Evolutionary conservation across 2,888 invertebrate species (phyloP).

Genomic region (Muscina levida): DNA sequence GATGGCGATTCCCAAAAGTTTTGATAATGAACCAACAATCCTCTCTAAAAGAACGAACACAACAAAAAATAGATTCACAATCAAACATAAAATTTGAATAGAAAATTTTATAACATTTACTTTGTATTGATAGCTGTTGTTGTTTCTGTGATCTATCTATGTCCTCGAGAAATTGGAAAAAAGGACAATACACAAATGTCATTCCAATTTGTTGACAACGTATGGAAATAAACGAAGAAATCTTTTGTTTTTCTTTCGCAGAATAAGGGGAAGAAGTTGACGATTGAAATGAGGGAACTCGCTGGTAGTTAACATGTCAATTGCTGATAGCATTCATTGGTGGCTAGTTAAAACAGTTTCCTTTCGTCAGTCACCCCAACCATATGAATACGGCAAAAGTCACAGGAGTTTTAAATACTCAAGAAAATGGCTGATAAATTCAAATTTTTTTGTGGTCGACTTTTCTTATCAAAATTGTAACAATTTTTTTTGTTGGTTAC

Average conservation of each 20-base stretch:
- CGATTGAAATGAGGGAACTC: background rate
- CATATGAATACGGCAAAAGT: conserved; percentile 17
- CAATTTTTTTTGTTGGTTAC: background rate
- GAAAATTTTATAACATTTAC: conserved; percentile 58
- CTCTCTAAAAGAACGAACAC: background rate
- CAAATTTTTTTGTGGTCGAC: conserved; percentile 22
- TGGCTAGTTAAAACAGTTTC: conserved; percentile 45
- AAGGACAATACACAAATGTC: background rate
- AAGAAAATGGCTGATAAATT: conserved; percentile 32
- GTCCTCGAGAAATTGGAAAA: background rate
- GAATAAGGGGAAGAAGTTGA: background rate
- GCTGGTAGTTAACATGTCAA: conserved; percentile 51
- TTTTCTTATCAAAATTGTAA: conserved; percentile 27
- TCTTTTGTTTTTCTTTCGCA: background rate
- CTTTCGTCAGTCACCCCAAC: background rate
- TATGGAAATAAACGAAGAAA: conserved; percentile 15
- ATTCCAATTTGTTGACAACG: conserved; percentile 1
- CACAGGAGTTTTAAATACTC: conserved; percentile 7
- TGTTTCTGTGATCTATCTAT: too few species aligned
- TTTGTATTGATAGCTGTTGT: background rate
- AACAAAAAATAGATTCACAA: conserved; percentile 42
- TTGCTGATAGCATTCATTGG: conserved; percentile 28
- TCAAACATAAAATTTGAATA: conserved; percentile 67
- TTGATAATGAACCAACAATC: conserved; percentile 35
- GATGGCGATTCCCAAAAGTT: conserved; percentile 55